Percentiles rank a stretch among this genome's conserved stretches.
These are phyloP conservation scores for Myopa testacea DNA, from an alignment of 2,888 invertebrate genomes.

Conservation along the genomic window DNA sequence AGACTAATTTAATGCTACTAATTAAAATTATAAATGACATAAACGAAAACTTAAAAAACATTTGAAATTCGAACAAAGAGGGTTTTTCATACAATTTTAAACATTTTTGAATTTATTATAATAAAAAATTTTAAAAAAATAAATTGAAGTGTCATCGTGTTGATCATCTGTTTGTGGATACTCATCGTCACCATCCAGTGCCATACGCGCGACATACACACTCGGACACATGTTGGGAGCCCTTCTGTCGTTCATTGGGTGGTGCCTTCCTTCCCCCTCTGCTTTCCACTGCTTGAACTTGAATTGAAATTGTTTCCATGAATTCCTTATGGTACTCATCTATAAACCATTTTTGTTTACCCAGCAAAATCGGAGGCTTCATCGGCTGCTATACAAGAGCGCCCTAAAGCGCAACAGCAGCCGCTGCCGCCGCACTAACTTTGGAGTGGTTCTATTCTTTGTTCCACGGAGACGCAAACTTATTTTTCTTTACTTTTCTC, in stretches of 20 bases:
- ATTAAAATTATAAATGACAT: too few species aligned
- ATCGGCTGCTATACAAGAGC: neutral
- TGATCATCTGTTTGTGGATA: conserved; percentile 16
- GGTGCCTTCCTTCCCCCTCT: neutral
- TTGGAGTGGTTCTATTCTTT: neutral
- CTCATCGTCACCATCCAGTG: conserved; percentile 28
- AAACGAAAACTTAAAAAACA: too few species aligned
- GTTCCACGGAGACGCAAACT: too few species aligned
- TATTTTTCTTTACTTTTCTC: too few species aligned
- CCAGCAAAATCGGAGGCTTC: neutral
- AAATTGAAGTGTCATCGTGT: too few species aligned
- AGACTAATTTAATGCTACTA: too few species aligned
- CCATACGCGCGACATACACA: conserved; percentile 3
- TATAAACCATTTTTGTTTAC: neutral
- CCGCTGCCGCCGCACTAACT: neutral
- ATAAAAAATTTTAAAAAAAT: too few species aligned
- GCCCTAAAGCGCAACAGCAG: neutral
- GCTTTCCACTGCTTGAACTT: conserved; percentile 14
- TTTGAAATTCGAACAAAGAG: too few species aligned
- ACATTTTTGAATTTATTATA: too few species aligned
- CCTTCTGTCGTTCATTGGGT: neutral
- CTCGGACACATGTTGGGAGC: neutral
- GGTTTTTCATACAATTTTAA: too few species aligned
- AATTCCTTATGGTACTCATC: conserved; percentile 5
- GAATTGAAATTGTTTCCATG: conserved; percentile 31